Conservation (phyloP, 2,888 invertebrate species). For the Parthenolecanium corni region DNA sequence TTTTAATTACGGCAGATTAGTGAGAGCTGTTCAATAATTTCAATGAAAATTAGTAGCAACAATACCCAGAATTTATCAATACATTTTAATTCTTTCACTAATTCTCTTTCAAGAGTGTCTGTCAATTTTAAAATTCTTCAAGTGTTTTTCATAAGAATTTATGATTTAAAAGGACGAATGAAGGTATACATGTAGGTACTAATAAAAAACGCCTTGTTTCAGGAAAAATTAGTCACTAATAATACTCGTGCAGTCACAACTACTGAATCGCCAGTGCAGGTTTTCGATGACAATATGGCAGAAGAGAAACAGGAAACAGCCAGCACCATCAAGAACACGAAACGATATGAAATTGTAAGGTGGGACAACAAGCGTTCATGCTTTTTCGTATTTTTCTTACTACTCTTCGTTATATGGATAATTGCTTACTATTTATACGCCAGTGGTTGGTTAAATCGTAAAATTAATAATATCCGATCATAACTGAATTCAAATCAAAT, state of each 20-base stretch:
- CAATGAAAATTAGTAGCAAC: too few relatives aligned
- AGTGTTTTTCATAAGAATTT: not conserved
- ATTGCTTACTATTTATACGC: conserved; percentile 3
- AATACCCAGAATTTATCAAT: too few relatives aligned
- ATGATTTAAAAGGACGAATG: not conserved
- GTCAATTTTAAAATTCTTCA: not conserved
- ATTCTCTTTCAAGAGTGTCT: too few relatives aligned
- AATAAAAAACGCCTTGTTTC: not conserved
- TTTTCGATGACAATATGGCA: not conserved
- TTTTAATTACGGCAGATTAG: too few relatives aligned
- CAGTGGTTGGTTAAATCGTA: not conserved
- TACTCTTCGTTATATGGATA: conserved; percentile 1
- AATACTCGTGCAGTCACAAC: not conserved
- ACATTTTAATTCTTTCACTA: too few relatives aligned
- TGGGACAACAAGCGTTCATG: not conserved
- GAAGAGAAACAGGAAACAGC: not conserved
- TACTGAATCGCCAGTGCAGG: not conserved
- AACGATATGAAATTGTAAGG: not conserved
- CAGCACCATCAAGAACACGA: not conserved
- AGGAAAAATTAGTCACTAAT: conserved; percentile 1
- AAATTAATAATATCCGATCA: not conserved
- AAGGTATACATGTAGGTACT: not conserved
- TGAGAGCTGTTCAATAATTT: too few relatives aligned
- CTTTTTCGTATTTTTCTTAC: not conserved
- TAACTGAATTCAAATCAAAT: not conserved